Evolutionary conservation across 2,888 invertebrate genomes (phyloP), one percentile per base, ranked within the genome.

Genomic region (Cantharis rufa): DNA sequence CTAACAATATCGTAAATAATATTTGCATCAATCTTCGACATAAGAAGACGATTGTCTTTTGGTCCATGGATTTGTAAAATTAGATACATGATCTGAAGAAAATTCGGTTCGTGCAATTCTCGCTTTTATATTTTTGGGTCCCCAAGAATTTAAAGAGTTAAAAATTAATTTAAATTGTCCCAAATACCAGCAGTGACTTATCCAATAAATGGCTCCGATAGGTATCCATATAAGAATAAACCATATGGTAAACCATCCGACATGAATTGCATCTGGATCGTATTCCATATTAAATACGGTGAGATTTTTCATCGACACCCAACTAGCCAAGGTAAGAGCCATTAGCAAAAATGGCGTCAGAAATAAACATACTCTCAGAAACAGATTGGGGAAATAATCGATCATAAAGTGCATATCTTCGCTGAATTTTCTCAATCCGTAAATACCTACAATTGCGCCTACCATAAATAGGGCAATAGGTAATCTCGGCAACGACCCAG

Each of bases 391-490:
- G 1, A 72, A 71, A 70, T 74, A 76, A 66, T 63, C 32, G 10
- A 68, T 16, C 74, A 78, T 78, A 13, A 71, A 32, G 11, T 74
- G 69, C 62, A 79, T 71, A 24, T 77, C 71, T 64, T 75, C 63
- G 15, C 32, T 74, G 24, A 70, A 79, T 21, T 75, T 70, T 15
- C 62, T 48, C 10, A 70, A 62, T 10, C 77, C 79, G 24, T 77
- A 79, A 21, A 77, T 62, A 10, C 71, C 69, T 16, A 79, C 32
- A n/a, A 79, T 62, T 3, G 71, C 74, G 11, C 66, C 16, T 3
- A 69, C 74, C 61, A 74, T 76, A 18, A 74, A 70, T 61, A 64
- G 63, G 10, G 75, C 62, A 71, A 79, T 62, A 13, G 75, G 77
- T 13, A 76, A 10, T 16, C 62, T 64, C 5, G 66, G 71, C 32